phyloP scores from a whole-genome alignment of 2,888 invertebrate species.

The Temnothorax unifasciatus region DNA sequence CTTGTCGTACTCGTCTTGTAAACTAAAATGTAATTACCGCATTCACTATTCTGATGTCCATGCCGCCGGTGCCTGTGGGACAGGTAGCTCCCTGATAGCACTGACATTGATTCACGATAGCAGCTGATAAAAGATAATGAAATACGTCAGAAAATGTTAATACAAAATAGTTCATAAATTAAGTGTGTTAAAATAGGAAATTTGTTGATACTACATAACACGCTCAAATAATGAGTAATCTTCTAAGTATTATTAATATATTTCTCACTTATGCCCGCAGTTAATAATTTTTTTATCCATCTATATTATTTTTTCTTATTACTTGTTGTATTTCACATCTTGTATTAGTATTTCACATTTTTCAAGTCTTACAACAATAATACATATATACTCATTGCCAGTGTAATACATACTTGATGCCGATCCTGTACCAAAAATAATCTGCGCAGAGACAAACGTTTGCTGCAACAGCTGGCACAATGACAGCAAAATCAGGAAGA shows the following conservation, averaged over 20 bases:
- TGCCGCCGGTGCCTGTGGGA: slow-evolving; percentile 51
- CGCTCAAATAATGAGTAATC: neutral
- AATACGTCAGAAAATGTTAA: neutral
- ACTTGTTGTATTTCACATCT: neutral
- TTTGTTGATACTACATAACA: neutral
- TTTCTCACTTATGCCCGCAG: neutral
- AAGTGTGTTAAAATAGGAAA: neutral
- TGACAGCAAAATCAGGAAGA: neutral
- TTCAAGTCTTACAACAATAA: neutral
- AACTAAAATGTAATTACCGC: slow-evolving; percentile 65
- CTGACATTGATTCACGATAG: slow-evolving; percentile 59
- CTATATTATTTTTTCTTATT: neutral
- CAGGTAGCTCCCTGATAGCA: slow-evolving; percentile 74
- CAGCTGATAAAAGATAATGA: slow-evolving; percentile 39
- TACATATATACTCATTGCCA: neutral
- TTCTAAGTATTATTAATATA: slow-evolving; percentile 9
- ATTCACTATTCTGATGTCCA: slow-evolving; percentile 81
- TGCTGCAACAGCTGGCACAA: slow-evolving; percentile 20
- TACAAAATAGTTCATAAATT: neutral
- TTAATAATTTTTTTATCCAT: neutral
- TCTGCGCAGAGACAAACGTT: slow-evolving; percentile 50
- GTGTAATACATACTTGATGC: slow-evolving; percentile 55
- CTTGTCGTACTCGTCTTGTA: neutral
- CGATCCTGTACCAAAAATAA: slow-evolving; percentile 34
- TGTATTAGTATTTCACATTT: neutral